Evolutionary conservation across 2,113 vertebrate genomes (phyloP), one percentile per base, ranked within the genome.

Genomic region (Tetrao urogallus): DNA sequence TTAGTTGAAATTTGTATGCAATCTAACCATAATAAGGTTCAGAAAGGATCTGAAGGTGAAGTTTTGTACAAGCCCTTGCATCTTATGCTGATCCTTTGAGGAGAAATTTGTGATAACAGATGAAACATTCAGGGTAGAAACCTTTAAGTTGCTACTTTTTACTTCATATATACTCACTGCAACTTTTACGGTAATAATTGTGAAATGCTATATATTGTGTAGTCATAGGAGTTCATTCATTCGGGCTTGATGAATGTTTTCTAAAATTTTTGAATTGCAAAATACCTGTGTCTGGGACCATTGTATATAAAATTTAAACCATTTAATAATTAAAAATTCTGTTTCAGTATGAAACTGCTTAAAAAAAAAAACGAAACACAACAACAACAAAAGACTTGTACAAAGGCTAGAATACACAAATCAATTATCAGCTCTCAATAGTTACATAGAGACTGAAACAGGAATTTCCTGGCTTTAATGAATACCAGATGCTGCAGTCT

Each of bases 381-480:
- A 42, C 40, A 42, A 6, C 9, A 38, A 38, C 38, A 38, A 38
- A 38, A 38, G 10, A 38, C 11, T 67, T 6, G 48, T 34, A 14
- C 7, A 45, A 73, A 82, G 36, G 12, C 48, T 72, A 58, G 65
- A 65, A 72, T 79, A 5, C 18, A 38, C 80, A 79, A 83, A 54
- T 25, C 24, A 36, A 18, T 84, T 93, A 87, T 56, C 58, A 63
- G 32, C 18, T 90, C 32, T 67, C 19, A 80, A 27, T 47, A 64
- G 64, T 88, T 96, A 54, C 38, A 56, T 57, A 61, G 86, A 92
- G 69, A 77, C 13, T 11, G 61, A 84, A 92, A 4, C 13, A 84
- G 65, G 82, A 90, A 92, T 94, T 94, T 94, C 88, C 83, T 90
- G 76, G 21, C 36, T 90, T 60, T 92, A 92, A 95, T 2, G 32